phyloP scores from a whole-genome alignment of 2,888 invertebrate genomes.

The Caenorhabditis wallacei region DNA sequence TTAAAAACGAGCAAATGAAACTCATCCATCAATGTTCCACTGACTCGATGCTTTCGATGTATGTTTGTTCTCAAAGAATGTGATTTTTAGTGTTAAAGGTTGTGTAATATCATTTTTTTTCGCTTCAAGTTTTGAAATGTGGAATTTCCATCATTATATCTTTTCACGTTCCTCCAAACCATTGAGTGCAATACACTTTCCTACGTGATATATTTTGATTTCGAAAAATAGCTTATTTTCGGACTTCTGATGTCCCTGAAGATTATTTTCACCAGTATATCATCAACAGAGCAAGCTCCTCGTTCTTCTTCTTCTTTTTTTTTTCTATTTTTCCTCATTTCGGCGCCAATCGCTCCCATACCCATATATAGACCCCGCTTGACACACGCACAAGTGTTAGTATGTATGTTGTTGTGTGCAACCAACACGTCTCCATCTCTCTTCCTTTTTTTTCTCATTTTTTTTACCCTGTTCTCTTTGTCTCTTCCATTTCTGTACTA shows the following conservation, averaged over 20 bases:
- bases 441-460: neutral
- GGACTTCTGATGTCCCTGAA: too few relatives aligned
- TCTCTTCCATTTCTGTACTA: conserved; percentile 1
- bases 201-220: too few relatives aligned
- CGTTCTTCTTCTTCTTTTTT: neutral
- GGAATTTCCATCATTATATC: too few relatives aligned
- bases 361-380: conserved; percentile 38
- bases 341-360: neutral
- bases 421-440: conserved; percentile 15
- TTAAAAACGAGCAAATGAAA: neutral
- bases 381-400: conserved; percentile 35
- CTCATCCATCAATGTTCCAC: conserved; percentile 54
- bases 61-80: conserved; percentile 36
- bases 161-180: too few relatives aligned
- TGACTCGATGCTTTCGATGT: conserved; percentile 12
- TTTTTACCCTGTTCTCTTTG: conserved; percentile 11
- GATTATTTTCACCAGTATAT: neutral
- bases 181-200: too few relatives aligned
- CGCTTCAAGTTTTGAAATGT: conserved; percentile 14
- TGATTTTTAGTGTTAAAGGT: conserved; percentile 17
- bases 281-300: neutral
- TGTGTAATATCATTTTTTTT: conserved; percentile 19
- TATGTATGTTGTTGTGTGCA: conserved; percentile 42
- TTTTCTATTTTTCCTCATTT: conserved; percentile 11
- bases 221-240: too few relatives aligned